Evolutionary conservation across 2,888 invertebrate species (phyloP).

Genomic region (Amiota mariae): DNA sequence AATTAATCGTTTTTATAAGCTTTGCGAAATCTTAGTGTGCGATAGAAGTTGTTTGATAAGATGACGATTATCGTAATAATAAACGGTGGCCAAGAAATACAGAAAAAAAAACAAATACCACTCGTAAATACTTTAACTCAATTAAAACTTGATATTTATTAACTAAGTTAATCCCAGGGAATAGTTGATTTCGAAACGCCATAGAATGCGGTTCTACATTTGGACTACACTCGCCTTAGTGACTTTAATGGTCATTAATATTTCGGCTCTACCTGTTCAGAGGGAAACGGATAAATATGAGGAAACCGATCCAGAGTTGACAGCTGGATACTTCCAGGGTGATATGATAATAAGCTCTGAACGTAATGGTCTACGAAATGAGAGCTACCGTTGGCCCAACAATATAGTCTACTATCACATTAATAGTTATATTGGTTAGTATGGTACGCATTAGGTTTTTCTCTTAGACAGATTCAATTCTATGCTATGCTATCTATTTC

Average conservation of each 20-base stretch:
- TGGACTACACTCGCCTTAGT: conserved; percentile 17
- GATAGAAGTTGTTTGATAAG: too few species aligned
- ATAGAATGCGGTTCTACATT: neutral
- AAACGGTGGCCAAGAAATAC: too few species aligned
- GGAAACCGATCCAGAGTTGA: conserved; percentile 80
- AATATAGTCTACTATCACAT: conserved; percentile 79
- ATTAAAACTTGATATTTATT: too few species aligned
- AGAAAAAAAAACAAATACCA: too few species aligned
- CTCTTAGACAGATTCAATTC: neutral
- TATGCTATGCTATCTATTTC: neutral
- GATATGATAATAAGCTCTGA: conserved; percentile 78
- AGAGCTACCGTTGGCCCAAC: conserved; percentile 77
- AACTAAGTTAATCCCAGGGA: too few species aligned
- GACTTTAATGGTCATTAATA: conserved; percentile 7
- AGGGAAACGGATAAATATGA: conserved; percentile 32
- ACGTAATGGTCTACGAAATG: conserved; percentile 77
- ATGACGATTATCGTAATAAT: too few species aligned
- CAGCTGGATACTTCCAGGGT: conserved; percentile 83
- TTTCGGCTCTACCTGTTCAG: conserved; percentile 31
- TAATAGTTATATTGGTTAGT: conserved; percentile 46
- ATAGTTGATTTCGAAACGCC: neutral
- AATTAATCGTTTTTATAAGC: too few species aligned
- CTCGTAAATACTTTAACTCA: too few species aligned
- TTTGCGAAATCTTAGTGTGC: too few species aligned
- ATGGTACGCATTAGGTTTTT: neutral